These are phyloP conservation scores for Nestor notabilis DNA, from an alignment of 2,113 vertebrate genomes.

Conservation along the genomic window DNA sequence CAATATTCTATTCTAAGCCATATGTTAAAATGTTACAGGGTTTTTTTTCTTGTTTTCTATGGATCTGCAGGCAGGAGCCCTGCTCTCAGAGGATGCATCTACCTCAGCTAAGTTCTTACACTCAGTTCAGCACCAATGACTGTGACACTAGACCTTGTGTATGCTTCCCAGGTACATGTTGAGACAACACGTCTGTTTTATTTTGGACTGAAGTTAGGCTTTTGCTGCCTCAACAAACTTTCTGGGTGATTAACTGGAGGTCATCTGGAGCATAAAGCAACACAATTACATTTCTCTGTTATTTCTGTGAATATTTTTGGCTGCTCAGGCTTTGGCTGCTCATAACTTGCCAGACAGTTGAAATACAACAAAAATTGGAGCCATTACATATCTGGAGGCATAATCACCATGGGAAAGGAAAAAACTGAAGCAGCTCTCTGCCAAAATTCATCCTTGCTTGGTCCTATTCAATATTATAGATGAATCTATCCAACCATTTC, in stretches of 20 bases:
- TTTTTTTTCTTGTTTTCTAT: not conserved
- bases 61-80: not conserved
- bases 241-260: slow-evolving; percentile 3
- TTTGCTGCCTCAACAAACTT: not conserved
- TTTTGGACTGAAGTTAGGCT: not conserved
- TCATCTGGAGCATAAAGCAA: not conserved
- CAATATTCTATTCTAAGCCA: not conserved
- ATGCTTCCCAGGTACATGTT: not conserved
- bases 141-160: not conserved
- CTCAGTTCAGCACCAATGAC: not conserved
- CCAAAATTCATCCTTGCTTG: not conserved
- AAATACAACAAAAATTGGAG: not conserved
- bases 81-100: not conserved
- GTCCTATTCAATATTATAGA: not conserved
- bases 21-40: not conserved
- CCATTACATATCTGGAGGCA: not conserved
- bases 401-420: not conserved
- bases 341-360: not conserved
- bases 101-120: not conserved
- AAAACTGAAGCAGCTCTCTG: not conserved
- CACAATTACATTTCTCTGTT: not conserved
- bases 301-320: slow-evolving; percentile 22
- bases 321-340: not conserved
- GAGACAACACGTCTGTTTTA: not conserved
- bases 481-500: not conserved